Base-by-base conservation (phyloP, 1,140 invertebrate genomes). In the Ceratina calcarata region DNA sequence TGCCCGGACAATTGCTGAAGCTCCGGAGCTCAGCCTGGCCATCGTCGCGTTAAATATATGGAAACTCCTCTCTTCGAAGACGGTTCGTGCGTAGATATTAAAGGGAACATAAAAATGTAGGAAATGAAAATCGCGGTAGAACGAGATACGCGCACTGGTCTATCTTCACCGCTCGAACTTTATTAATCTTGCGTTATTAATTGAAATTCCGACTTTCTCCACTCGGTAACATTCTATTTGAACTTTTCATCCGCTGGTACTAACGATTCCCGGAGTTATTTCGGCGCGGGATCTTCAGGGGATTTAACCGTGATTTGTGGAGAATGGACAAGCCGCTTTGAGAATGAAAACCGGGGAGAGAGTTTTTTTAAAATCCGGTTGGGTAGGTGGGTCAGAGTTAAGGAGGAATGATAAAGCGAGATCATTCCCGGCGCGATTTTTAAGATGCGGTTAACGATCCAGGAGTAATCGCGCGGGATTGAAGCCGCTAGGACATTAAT, bases 381-480 rank as follows among this genome's bases (percentile, higher is more conserved):
- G 6, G 32, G 6, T 37, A 37, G 37, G 8, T 10, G 37, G 37
- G 22, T 16, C 20, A n/a, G 22, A 16, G 68, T 45, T 64, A 45
- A 72, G 49, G 16, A 55, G 24, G 24, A 37, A 37, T 69, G 27
- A 78, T 71, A 62, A 64, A 78, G 32, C 68, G 58, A 18, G 45
- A 53, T 24, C 22, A 45, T 61, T 64, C 37, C 27, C 51, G 2
- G 27, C 37, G 61, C 61, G 27, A 78, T 61, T 71, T 78, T 78
- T 71, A 78, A 62, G 20, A 62, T 16, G 7, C 60, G 45, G 24
- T 45, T 78, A 78, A 78, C 68, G 75, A 78, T 62, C 67, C n/a
- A 62, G 57, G 58, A 71, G 67, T 53, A 70, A 62, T 78, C 75
- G 58, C 37, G n/a, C 60, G 49, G 65, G 76, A 72, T 78, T 64